Conservation (phyloP, 2,888 invertebrate species). For the Ptilodon capucinus region DNA sequence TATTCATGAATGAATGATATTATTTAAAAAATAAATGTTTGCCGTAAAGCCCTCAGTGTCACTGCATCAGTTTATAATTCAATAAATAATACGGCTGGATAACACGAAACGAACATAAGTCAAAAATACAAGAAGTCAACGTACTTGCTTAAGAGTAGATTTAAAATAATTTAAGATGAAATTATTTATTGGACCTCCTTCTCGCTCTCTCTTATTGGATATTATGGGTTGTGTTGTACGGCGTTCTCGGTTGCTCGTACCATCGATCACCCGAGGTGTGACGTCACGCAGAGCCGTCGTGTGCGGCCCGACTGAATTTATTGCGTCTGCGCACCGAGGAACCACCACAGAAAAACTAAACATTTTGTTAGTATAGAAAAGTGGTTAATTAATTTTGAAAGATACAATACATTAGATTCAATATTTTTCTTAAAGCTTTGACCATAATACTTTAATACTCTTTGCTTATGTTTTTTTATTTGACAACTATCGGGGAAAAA, state of each 20-base stretch:
- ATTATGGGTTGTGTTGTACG: conserved; percentile 39
- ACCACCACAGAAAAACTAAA: conserved; percentile 62
- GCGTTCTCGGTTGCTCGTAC: conserved; percentile 63
- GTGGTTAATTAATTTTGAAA: conserved; percentile 40
- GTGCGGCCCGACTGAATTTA: conserved; percentile 80
- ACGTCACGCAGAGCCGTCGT: conserved; percentile 82
- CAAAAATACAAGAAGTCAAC: conserved; percentile 78
- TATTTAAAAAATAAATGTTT: conserved; percentile 3
- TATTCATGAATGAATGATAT: background rate
- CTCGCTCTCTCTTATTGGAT: conserved; percentile 50
- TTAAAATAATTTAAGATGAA: conserved; percentile 76
- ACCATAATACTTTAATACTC: no score
- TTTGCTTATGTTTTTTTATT: conserved; percentile 9
- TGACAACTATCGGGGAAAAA: no score
- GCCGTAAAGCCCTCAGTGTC: conserved; percentile 30
- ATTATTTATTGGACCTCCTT: conserved; percentile 68
- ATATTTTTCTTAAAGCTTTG: no score
- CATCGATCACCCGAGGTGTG: conserved; percentile 81
- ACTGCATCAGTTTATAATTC: conserved; percentile 46
- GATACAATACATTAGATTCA: no score
- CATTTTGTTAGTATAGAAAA: conserved; percentile 38
- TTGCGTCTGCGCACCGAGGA: conserved; percentile 72
- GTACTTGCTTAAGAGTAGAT: conserved; percentile 74
- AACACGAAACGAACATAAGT: conserved; percentile 61
- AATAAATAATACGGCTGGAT: conserved; percentile 52